Conservation (phyloP, 2,113 vertebrate genomes). For the Bothrops jararaca region DNA sequence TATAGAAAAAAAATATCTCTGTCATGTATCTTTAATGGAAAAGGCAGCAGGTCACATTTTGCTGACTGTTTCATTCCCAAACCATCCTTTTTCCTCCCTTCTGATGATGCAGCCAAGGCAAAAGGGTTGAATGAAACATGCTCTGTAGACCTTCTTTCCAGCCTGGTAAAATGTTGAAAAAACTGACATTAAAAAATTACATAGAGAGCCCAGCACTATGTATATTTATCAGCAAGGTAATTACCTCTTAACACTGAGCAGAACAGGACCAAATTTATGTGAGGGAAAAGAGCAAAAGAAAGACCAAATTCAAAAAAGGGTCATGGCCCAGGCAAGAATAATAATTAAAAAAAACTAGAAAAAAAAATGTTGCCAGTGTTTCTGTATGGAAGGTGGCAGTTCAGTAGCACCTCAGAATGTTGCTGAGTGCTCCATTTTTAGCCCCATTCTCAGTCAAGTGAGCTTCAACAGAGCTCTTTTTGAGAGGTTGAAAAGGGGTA, state of each 20-base stretch:
- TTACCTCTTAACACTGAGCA: neutral
- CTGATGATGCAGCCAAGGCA: neutral
- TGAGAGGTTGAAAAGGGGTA: neutral
- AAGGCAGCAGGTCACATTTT: neutral
- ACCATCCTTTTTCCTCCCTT: neutral
- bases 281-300: neutral
- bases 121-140: neutral
- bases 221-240: neutral
- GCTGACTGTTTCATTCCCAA: neutral
- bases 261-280: neutral
- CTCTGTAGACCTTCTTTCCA: neutral
- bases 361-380: neutral
- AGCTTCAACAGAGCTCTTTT: neutral
- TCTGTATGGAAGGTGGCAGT: neutral
- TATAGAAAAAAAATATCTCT: neutral
- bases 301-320: neutral
- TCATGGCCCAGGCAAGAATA: neutral
- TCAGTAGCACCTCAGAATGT: neutral
- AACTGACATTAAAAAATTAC: neutral
- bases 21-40: neutral
- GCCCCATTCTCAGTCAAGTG: neutral
- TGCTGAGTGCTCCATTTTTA: neutral
- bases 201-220: neutral
- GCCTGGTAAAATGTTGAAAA: neutral
- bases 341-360: neutral